phyloP scores from a whole-genome alignment of 2,888 invertebrate genomes.

The Stegana nigrithorax region DNA sequence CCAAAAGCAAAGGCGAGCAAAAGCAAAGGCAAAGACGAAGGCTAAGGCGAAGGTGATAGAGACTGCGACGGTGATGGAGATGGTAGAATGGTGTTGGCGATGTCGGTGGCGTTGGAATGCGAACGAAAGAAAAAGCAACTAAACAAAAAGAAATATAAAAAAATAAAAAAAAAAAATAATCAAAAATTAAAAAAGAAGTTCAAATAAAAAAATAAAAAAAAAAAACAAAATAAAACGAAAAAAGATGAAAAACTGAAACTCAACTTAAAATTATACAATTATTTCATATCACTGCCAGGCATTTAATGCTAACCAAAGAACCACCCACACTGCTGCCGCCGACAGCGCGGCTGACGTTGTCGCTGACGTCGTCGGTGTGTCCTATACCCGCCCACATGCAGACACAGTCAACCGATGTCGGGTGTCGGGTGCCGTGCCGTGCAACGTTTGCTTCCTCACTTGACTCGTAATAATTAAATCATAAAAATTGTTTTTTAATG shows the following conservation, averaged over 20 bases:
- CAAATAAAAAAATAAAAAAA: neutral
- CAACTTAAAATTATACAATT: neutral
- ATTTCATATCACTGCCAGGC: neutral
- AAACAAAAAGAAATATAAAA: neutral
- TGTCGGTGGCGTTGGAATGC: neutral
- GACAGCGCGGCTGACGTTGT: too few species aligned
- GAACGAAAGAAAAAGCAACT: neutral
- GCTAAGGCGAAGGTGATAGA: neutral
- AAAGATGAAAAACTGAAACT: neutral
- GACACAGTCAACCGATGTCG: neutral
- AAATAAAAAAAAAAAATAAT: neutral
- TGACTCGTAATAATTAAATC: slow-evolving; percentile 47
- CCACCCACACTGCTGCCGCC: neutral
- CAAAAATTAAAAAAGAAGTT: neutral
- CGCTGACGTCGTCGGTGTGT: too few species aligned
- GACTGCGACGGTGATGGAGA: neutral
- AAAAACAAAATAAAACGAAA: neutral
- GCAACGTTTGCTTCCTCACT: slow-evolving; percentile 17
- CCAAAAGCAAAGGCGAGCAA: neutral
- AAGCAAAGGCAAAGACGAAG: neutral
- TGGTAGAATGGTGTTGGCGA: neutral
- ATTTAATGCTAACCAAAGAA: neutral
- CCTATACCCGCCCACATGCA: neutral
- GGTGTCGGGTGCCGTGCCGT: neutral
- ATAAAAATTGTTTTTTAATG: slow-evolving; percentile 52